A percentile compares a stretch with the other conserved stretches of the same genome.
Evolutionary conservation across 2,113 vertebrate species (phyloP).

Genomic region (Tauraco erythrolophus): DNA sequence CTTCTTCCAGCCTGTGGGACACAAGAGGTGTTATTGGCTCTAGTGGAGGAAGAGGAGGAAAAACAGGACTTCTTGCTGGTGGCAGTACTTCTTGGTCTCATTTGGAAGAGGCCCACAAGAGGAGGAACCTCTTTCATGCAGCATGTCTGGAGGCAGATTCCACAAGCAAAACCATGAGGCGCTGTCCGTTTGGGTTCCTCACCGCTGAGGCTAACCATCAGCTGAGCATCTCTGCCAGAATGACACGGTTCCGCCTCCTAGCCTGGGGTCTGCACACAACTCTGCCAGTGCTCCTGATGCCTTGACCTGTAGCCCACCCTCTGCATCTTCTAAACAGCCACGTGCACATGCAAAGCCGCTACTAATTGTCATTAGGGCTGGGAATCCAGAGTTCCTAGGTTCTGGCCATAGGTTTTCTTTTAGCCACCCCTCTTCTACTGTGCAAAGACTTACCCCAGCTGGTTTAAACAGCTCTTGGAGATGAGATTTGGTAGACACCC

Average conservation of each 20-base stretch:
- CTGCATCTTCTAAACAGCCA: not conserved
- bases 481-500: constrained; percentile 87
- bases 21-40: constrained; percentile 41
- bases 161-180: not conserved
- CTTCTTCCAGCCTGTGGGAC: constrained; percentile 73
- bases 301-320: not conserved
- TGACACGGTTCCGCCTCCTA: not conserved
- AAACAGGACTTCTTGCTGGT: not conserved
- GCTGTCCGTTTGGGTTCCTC: not conserved
- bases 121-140: not conserved
- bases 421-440: not conserved
- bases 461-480: constrained; percentile 85
- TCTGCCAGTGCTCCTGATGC: not conserved
- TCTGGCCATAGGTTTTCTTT: not conserved
- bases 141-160: not conserved
- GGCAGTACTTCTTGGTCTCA: not conserved
- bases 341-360: not conserved
- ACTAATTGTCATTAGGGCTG: not conserved
- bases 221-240: not conserved
- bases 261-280: not conserved
- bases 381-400: not conserved
- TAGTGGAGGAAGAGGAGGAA: not conserved
- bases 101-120: not conserved
- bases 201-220: not conserved
- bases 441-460: constrained; percentile 83